phyloP scores from a whole-genome alignment of 2,113 vertebrate species.

The Carollia perspicillata region DNA sequence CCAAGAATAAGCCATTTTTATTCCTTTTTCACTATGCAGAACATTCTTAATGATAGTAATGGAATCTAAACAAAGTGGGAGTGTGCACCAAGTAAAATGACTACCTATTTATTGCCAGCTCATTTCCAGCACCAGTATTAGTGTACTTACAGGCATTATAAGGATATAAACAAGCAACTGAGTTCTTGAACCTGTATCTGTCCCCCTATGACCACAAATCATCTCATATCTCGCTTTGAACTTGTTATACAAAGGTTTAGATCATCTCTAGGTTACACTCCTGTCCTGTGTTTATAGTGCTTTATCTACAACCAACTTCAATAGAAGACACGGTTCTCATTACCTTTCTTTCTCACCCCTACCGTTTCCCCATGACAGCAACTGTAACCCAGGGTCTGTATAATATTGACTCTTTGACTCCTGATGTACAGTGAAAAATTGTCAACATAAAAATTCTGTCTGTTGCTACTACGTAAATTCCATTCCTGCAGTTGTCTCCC shows the following conservation, averaged over 20 bases:
- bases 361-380: neutral
- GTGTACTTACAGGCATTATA: neutral
- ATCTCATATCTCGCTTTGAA: neutral
- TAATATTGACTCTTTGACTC: neutral
- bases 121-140: neutral
- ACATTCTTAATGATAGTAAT: neutral
- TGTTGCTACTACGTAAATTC: slow-evolving; percentile 32
- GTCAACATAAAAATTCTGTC: slow-evolving; percentile 45
- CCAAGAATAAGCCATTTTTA: slow-evolving; percentile 30
- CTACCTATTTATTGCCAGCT: neutral
- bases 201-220: neutral
- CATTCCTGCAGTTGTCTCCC: neutral
- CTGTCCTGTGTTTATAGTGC: neutral
- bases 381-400: neutral
- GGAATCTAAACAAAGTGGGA: neutral
- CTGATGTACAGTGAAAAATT: slow-evolving; percentile 24
- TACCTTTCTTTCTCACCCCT: neutral
- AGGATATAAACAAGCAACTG: neutral
- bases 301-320: neutral
- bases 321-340: neutral
- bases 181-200: neutral
- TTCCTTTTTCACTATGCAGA: neutral
- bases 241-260: neutral
- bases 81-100: neutral
- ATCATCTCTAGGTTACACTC: neutral